phyloP scores from a whole-genome alignment of 2,888 invertebrate species.

The Lottia gigantea region DNA sequence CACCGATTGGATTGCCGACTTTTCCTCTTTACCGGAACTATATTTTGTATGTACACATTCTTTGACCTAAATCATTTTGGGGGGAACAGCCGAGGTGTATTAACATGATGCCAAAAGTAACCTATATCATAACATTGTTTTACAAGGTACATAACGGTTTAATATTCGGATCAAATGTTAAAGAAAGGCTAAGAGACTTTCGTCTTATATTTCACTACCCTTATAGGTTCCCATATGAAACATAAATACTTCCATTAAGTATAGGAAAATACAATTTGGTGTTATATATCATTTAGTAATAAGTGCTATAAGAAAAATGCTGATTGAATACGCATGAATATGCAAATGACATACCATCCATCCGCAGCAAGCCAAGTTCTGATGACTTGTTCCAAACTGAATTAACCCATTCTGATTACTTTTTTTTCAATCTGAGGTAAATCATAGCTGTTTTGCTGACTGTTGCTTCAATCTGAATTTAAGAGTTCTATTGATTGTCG shows the following conservation, averaged over 20 bases:
- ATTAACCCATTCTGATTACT: too few relatives aligned
- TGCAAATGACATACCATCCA: too few relatives aligned
- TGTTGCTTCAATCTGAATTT: too few relatives aligned
- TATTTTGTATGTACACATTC: conserved; percentile 3
- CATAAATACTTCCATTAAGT: neutral
- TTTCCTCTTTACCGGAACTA: conserved; percentile 9
- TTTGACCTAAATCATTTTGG: conserved; percentile 2
- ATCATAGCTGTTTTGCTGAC: too few relatives aligned
- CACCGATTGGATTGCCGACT: neutral
- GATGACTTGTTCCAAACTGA: too few relatives aligned
- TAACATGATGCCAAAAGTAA: neutral
- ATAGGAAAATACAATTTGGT: neutral
- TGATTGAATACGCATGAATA: too few relatives aligned
- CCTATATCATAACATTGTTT: conserved; percentile 2
- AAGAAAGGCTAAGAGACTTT: conserved; percentile 5
- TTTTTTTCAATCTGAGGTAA: too few relatives aligned
- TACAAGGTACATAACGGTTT: neutral
- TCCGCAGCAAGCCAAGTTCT: too few relatives aligned
- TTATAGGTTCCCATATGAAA: conserved; percentile 2
- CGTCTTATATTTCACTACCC: neutral
- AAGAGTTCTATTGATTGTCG: too few relatives aligned
- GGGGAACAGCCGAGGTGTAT: neutral
- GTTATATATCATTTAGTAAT: too few relatives aligned
- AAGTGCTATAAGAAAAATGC: too few relatives aligned
- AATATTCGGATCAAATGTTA: conserved; percentile 7